Evolutionary conservation across 2,888 invertebrate genomes (phyloP), one percentile per base, ranked within the genome.

Genomic region (Microchrysa polita): DNA sequence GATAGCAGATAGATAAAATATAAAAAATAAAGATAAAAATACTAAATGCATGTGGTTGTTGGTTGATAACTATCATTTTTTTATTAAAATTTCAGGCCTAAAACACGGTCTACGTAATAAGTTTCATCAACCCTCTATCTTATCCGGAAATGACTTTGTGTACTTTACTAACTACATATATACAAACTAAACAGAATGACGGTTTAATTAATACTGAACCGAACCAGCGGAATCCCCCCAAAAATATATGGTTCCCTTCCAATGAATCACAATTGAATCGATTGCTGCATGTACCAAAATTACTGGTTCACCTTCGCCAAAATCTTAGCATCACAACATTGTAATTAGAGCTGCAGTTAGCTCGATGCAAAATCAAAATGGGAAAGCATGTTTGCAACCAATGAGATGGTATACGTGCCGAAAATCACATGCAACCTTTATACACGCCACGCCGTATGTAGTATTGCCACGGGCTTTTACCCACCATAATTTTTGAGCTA

Each of bases 371-470:
- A 12, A 42, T 42, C 42, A 42, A n/a, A n/a, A 34, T 34, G 27
- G n/a, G 27, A 34, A 34, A 48, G 4, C 20, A n/a, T 20, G 20
- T 16, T 10, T 55, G 20, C 2, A 55, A 2, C 18, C 18, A 2
- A 1, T 16, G 5, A 20, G 16, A 16, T 55, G 55, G 55, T 20
- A 55, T 55, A 55, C 55, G 55, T 55, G 55, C 55, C 55, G 10
- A 55, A 16, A 5, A 55, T 55, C 55, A 55, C 55, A 55, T 55
- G 55, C 5, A 20, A 55, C 55, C 18, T 55, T 2, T n/a, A n/a
- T n/a, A n/a, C n/a, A n/a, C n/a, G n/a, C n/a, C n/a, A 48, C 14
- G 16, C n/a, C n/a, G n/a, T n/a, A n/a, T n/a, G 27, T 34, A 5
- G 2, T 34, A 34, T 7, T 34, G 27, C 27, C 27, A 34, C 27